phyloP scores from a whole-genome alignment of 2,113 vertebrate species.

The Calonectris borealis region DNA sequence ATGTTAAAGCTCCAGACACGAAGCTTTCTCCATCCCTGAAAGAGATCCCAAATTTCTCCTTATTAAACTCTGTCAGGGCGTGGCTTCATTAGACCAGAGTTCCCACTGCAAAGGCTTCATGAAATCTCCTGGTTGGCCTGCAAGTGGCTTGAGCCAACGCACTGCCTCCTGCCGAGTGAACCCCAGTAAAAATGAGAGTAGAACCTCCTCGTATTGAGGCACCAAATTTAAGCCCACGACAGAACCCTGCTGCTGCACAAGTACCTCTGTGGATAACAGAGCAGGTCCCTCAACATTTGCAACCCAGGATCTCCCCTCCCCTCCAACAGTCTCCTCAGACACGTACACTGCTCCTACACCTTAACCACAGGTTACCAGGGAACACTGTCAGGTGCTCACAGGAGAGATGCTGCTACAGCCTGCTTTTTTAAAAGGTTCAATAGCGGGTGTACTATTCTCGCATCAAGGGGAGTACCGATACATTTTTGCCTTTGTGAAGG shows the following conservation, averaged over 20 bases:
- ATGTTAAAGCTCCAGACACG: neutral
- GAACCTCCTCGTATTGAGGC: neutral
- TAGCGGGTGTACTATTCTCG: fast-evolving
- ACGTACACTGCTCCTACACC: neutral
- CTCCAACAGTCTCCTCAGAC: neutral
- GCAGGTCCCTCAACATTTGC: neutral
- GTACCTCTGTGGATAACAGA: neutral
- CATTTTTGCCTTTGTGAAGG: neutral
- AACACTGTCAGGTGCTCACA: neutral
- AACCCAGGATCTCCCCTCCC: neutral
- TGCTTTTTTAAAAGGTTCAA: neutral
- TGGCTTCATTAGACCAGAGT: neutral
- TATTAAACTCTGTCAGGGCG: neutral
- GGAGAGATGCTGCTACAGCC: neutral
- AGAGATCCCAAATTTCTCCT: neutral
- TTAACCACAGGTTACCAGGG: neutral
- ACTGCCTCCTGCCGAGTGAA: fast-evolving
- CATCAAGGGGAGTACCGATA: neutral
- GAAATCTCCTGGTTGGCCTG: neutral
- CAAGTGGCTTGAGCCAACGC: neutral
- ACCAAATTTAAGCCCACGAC: neutral
- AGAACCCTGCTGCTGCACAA: neutral
- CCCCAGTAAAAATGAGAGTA: neutral
- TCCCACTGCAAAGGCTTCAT: neutral
- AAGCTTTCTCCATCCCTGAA: neutral